A percentile compares a stretch with the other conserved stretches of the same genome.
phyloP scores from a whole-genome alignment of 2,113 vertebrate species.

The Myodes glareolus region DNA sequence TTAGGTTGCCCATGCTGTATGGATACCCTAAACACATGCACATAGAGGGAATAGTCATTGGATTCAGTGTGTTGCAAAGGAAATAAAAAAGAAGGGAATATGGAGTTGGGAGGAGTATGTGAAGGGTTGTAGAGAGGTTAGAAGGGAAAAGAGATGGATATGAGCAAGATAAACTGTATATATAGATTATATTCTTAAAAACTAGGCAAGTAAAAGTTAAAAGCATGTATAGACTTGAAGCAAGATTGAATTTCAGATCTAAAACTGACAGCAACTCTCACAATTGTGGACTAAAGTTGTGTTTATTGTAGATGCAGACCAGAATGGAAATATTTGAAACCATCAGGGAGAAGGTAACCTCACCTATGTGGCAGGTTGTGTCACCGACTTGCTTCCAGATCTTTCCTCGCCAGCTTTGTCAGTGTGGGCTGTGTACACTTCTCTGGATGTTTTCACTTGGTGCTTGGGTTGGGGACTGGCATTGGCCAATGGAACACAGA shows the following conservation, averaged over 20 bases:
- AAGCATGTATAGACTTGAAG: neutral
- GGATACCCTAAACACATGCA: neutral
- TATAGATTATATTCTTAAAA: neutral
- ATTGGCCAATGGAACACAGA: neutral
- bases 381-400: neutral
- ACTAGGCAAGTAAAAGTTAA: neutral
- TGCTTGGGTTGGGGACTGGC: neutral
- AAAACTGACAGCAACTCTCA: neutral
- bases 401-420: neutral
- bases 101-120: neutral
- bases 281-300: neutral
- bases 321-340: neutral
- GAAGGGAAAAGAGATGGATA: neutral
- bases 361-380: neutral
- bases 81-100: neutral
- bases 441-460: neutral
- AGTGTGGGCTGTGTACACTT: fast-evolving
- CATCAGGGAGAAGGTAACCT: neutral
- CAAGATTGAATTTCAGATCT: neutral
- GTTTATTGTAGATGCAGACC: neutral
- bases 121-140: neutral
- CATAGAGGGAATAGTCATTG: neutral
- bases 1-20: neutral
- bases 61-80: neutral
- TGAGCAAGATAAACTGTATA: neutral